Evolutionary conservation across 2,113 vertebrate genomes (phyloP), one percentile per base, ranked within the genome.

Genomic region (Phodopus roborovskii): DNA sequence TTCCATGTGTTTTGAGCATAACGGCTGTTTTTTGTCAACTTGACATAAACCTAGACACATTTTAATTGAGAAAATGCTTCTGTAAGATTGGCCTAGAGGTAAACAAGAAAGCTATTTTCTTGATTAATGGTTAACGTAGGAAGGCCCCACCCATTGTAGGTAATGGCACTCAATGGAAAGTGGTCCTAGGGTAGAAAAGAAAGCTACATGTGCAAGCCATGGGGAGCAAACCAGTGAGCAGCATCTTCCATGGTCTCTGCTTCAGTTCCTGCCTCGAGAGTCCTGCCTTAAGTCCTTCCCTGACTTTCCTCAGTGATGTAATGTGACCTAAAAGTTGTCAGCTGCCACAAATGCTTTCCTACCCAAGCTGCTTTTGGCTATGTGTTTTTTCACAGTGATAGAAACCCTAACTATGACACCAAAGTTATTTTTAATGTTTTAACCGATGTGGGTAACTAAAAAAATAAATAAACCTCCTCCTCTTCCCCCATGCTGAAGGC

Each of bases 401-500:
- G 78, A 16, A 42, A 42, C 15, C 6, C 56, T 83, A 58, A 24
- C 36, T 83, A 60, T 39, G 12, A 82, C 22, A 60, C 3, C n/a
- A 28, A 82, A 7, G 50, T 15, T 82, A 26, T 39, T 36, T 60
- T 82, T 60, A 82, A 39, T 60, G 11, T 82, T 12, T 39, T 82
- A 82, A 60, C 56, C 5, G 3, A 82, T 82, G 20, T 20, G 5
- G 99, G 98, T 24, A 98, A 98, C 1, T 95, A 99, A 82, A 82
- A 82, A 53, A 82, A 39, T 60, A 26, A 82, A 70, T 98, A 98
- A 10, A 98, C 97, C 98, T 98, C 48, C 99, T 98, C 1, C 96
- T 36, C 33, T 19, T 2, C 98, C 98, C n/a, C 99, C 98, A 87
- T 99, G 98, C 17, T 96, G 99, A 92, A 94, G 94, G 20, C 81